phyloP scores from a whole-genome alignment of 2,888 invertebrate species.

The Euplexia lucipara region DNA sequence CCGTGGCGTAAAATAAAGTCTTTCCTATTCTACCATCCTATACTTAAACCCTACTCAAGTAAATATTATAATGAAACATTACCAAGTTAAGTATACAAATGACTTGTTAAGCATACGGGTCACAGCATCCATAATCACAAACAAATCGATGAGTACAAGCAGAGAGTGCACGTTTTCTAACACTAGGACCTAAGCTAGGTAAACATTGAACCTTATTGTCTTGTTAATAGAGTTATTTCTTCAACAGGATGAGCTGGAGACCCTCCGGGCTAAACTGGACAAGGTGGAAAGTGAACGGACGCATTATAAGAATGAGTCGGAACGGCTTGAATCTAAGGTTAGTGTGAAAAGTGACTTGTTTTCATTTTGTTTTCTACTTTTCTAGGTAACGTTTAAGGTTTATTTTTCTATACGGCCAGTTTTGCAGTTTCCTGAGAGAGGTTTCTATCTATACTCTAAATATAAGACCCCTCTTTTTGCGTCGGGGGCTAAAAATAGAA shows the following conservation, averaged over 20 bases:
- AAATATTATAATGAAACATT: constrained; percentile 44
- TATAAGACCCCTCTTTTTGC: too few species aligned
- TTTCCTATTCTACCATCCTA: not conserved
- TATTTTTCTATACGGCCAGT: not conserved
- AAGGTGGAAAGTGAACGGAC: constrained; percentile 96
- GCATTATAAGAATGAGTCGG: constrained; percentile 96
- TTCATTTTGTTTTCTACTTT: constrained; percentile 36
- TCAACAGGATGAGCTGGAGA: constrained; percentile 96
- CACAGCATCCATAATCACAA: constrained; percentile 58
- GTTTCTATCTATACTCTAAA: not conserved
- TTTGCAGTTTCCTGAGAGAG: not conserved
- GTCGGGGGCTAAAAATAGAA: too few species aligned
- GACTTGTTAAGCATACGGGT: constrained; percentile 48
- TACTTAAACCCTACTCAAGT: constrained; percentile 3
- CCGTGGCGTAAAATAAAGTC: too few species aligned
- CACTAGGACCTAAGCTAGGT: not conserved
- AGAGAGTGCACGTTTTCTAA: constrained; percentile 56
- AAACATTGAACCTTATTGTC: constrained; percentile 8
- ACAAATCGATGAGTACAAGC: constrained; percentile 50
- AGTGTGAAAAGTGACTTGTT: constrained; percentile 72
- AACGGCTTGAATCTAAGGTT: constrained; percentile 97
- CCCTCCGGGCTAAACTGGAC: constrained; percentile 95
- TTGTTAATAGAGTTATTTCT: constrained; percentile 60
- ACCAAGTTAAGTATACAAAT: constrained; percentile 41
- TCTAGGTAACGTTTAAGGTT: constrained; percentile 29